phyloP scores from a whole-genome alignment of 2,797 vertebrate species.

The Natrix natrix region DNA sequence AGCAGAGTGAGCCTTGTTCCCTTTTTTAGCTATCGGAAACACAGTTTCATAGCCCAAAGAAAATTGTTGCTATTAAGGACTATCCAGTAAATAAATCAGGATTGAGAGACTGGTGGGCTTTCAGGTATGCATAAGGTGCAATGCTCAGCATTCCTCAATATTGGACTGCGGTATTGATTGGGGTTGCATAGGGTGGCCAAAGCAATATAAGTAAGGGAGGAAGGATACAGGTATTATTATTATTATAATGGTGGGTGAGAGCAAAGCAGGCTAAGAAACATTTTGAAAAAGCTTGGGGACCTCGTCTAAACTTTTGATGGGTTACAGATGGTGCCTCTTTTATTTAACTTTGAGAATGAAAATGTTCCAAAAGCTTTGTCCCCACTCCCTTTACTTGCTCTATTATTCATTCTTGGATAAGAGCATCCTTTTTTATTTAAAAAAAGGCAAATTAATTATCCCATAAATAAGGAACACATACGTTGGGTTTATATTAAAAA shows the following conservation, averaged over 20 bases:
- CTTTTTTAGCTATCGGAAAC: background rate
- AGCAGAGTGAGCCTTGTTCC: background rate
- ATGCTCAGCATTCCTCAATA: background rate
- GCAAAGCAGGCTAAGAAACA: background rate
- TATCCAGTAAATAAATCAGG: too few relatives aligned
- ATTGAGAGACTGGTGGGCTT: background rate
- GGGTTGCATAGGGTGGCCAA: background rate
- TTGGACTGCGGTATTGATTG: background rate
- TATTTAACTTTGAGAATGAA: background rate
- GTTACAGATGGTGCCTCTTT: background rate
- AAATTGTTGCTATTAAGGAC: background rate
- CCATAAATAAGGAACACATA: background rate
- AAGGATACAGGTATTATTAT: background rate
- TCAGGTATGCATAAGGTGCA: background rate
- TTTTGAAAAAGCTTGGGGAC: background rate
- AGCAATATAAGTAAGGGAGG: background rate
- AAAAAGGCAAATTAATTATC: background rate
- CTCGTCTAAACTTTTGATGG: background rate
- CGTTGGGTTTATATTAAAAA: background rate
- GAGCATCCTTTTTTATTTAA: background rate
- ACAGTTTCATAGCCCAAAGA: background rate
- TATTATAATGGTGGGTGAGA: background rate
- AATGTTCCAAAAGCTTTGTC: background rate
- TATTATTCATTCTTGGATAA: background rate
- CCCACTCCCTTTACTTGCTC: background rate